phyloP scores from a whole-genome alignment of 1,140 invertebrate species.

The Drosophila truncata region DNA sequence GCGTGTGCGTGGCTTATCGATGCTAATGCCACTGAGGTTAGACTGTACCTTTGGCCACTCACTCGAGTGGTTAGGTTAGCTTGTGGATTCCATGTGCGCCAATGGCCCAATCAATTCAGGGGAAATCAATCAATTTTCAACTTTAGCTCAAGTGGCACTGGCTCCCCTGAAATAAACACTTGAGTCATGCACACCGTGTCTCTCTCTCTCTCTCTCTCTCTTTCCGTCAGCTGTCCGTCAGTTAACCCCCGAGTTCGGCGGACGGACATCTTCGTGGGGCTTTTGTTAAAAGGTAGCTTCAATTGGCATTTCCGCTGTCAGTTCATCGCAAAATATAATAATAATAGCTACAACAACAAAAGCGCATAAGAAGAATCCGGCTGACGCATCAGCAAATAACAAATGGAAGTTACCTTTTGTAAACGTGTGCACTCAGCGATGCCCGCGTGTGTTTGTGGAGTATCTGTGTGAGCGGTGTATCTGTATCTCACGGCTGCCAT shows the following conservation, averaged over 20 bases:
- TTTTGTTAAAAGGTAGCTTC: constrained; percentile 81
- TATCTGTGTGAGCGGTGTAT: constrained; percentile 36
- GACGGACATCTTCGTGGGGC: constrained; percentile 59
- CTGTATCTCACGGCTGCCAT: constrained; percentile 64
- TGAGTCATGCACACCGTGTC: constrained; percentile 53
- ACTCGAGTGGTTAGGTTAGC: constrained; percentile 42
- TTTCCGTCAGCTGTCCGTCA: constrained; percentile 1
- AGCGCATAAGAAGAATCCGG: constrained; percentile 68
- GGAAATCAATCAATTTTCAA: constrained; percentile 62
- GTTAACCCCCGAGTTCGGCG: constrained; percentile 31
- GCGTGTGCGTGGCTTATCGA: constrained; percentile 45
- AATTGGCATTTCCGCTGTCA: constrained; percentile 74
- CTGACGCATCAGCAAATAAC: constrained; percentile 58
- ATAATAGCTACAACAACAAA: constrained; percentile 47
- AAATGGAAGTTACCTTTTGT: constrained; percentile 66
- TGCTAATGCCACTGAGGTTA: constrained; percentile 37
- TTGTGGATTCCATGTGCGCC: constrained; percentile 40
- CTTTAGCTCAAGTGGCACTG: constrained; percentile 54
- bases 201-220: not conserved
- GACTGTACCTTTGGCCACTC: constrained; percentile 46
- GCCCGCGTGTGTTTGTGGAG: not conserved
- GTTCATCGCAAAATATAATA: constrained; percentile 41
- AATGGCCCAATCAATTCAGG: constrained; percentile 28
- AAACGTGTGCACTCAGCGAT: constrained; percentile 46
- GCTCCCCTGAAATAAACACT: constrained; percentile 51